phyloP scores from a whole-genome alignment of 2,797 vertebrate genomes.

The Spea hammondii region DNA sequence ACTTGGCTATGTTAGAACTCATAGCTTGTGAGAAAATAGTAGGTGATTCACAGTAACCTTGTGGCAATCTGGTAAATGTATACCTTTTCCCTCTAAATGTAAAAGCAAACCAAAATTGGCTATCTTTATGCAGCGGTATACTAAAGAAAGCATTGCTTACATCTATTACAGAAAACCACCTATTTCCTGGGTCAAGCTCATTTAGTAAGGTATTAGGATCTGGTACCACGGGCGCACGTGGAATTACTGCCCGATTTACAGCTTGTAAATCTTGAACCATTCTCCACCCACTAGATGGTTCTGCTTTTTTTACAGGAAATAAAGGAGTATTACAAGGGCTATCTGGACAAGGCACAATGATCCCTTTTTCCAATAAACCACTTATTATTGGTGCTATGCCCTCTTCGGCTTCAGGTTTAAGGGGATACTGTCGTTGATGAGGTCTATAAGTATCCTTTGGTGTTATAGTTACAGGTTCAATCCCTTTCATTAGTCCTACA shows the following conservation, averaged over 20 bases:
- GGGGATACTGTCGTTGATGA: not conserved
- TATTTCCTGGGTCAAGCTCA: not conserved
- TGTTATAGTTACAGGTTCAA: no score
- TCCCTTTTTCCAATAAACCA: not conserved
- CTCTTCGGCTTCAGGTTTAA: not conserved
- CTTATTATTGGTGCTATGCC: not conserved
- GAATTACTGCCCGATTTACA: not conserved
- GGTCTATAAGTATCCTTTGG: not conserved
- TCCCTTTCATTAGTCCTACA: no score
- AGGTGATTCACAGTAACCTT: no score
- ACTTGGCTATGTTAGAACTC: no score
- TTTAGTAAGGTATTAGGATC: not conserved
- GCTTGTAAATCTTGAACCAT: not conserved
- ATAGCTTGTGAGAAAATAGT: no score
- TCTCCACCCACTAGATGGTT: not conserved
- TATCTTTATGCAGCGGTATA: not conserved
- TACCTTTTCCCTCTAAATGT: not conserved
- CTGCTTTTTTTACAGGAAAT: not conserved
- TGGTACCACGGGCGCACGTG: not conserved
- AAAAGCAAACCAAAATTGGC: not conserved
- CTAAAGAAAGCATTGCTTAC: no score
- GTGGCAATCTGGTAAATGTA: not conserved
- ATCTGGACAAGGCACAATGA: not conserved
- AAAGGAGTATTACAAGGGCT: not conserved
- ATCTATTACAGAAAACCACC: not conserved